Conservation (phyloP, 2,888 invertebrate species). For the Ophion slaviceki region DNA sequence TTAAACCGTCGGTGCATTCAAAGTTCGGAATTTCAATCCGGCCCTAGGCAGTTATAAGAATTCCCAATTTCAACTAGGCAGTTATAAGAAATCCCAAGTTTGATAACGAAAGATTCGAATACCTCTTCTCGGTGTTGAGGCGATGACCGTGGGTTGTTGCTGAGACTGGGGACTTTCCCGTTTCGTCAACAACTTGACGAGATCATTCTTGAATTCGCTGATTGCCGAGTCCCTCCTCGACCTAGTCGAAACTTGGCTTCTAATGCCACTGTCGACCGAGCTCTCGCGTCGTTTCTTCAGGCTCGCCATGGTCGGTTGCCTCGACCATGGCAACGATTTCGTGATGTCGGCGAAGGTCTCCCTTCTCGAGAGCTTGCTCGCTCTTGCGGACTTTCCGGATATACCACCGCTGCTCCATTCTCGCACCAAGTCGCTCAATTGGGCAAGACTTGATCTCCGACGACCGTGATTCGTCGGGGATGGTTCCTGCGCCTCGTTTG, state of each 20-base stretch:
- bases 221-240: conserved; percentile 90
- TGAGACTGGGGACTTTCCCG: conserved; percentile 76
- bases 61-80: background rate
- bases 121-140: conserved; percentile 81
- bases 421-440: conserved; percentile 93
- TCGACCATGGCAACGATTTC: conserved; percentile 92
- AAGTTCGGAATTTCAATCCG: too few relatives aligned
- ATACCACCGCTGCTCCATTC: conserved; percentile 89
- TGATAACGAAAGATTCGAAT: conserved; percentile 14
- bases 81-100: background rate
- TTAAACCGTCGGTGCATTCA: too few relatives aligned
- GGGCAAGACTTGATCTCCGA: conserved; percentile 93
- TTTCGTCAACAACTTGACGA: conserved; percentile 87
- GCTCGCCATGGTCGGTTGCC: conserved; percentile 85
- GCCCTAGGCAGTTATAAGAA: background rate
- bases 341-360: conserved; percentile 95
- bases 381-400: conserved; percentile 81
- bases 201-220: conserved; percentile 89
- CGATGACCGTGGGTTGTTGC: conserved; percentile 79
- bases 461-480: conserved; percentile 90
- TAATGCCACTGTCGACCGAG: conserved; percentile 93
- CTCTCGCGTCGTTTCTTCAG: conserved; percentile 92
- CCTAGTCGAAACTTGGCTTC: conserved; percentile 87
- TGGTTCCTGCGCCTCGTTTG: conserved; percentile 89
- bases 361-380: conserved; percentile 88